A percentile compares a stretch with the other conserved stretches of the same genome.
phyloP scores from a whole-genome alignment of 1,140 invertebrate species.

The Leptinotarsa undecemlineata region DNA sequence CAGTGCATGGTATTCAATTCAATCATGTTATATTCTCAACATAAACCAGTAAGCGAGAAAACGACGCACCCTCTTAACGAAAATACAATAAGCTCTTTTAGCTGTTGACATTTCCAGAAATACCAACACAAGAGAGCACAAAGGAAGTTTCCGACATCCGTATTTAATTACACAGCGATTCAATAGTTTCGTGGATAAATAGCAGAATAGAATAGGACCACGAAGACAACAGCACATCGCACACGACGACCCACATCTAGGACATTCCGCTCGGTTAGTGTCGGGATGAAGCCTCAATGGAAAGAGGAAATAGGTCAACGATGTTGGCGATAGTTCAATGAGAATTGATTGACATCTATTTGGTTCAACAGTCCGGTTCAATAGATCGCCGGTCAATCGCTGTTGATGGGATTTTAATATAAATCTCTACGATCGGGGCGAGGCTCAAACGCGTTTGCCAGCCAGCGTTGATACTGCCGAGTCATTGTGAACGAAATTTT shows the following conservation, averaged over 20 bases:
- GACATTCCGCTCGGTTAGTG: neutral
- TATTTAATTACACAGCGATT: neutral
- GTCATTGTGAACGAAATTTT: neutral
- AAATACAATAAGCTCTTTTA: too few species aligned
- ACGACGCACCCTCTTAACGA: too few species aligned
- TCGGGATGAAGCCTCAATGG: neutral
- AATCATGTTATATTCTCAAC: too few species aligned
- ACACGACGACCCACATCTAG: constrained; percentile 1
- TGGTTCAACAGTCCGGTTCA: neutral
- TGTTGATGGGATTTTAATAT: neutral
- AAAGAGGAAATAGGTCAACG: constrained; percentile 5
- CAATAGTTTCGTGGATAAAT: neutral
- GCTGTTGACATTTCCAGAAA: too few species aligned
- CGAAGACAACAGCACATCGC: neutral
- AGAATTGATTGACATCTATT: constrained; percentile 1
- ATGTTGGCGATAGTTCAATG: constrained; percentile 3
- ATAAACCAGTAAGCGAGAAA: too few species aligned
- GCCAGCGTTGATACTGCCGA: neutral
- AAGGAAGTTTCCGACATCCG: neutral
- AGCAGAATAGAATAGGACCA: neutral
- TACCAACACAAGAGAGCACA: too few species aligned
- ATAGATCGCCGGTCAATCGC: neutral
- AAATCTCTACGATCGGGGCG: neutral
- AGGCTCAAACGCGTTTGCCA: neutral
- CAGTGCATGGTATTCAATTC: too few species aligned